A percentile compares a stretch with the other conserved stretches of the same genome.
These are phyloP conservation scores for Pandemis corylana DNA, from an alignment of 2,888 invertebrate species.

Conservation along the genomic window DNA sequence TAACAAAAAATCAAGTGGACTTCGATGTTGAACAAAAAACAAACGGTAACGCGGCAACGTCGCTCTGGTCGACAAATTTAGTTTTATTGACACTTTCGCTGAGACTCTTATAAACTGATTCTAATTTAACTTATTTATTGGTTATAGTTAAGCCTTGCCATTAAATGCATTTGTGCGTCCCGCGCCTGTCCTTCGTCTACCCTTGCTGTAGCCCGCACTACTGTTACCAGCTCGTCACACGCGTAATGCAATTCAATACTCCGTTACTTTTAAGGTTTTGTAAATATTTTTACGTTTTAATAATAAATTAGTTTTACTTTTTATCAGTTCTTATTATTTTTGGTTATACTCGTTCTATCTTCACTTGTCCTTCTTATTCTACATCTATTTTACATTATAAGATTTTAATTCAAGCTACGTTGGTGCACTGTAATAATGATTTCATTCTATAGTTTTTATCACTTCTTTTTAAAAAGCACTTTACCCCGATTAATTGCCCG, in stretches of 20 bases:
- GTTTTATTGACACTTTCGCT: slow-evolving; percentile 60
- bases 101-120: slow-evolving; percentile 60
- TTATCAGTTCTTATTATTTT: slow-evolving; percentile 53
- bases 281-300: slow-evolving; percentile 74
- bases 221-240: slow-evolving; percentile 71
- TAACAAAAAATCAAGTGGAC: slow-evolving; percentile 64
- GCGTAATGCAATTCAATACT: slow-evolving; percentile 79
- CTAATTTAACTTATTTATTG: slow-evolving; percentile 75
- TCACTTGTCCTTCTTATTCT: not conserved
- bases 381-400: not conserved
- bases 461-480: too few species aligned
- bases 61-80: slow-evolving; percentile 55
- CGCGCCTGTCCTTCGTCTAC: slow-evolving; percentile 27
- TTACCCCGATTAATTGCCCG: too few species aligned
- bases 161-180: slow-evolving; percentile 73
- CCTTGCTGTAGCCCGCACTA: slow-evolving; percentile 46
- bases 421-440: too few species aligned
- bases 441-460: too few species aligned
- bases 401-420: too few species aligned
- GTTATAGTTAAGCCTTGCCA: slow-evolving; percentile 76
- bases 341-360: not conserved
- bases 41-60: slow-evolving; percentile 45
- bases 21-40: slow-evolving; percentile 52
- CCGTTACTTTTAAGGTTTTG: slow-evolving; percentile 73
- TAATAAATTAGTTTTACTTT: slow-evolving; percentile 43